Evolutionary conservation across 2,888 invertebrate genomes (phyloP), one percentile per base, ranked within the genome.

Genomic region (Sesia apiformis): DNA sequence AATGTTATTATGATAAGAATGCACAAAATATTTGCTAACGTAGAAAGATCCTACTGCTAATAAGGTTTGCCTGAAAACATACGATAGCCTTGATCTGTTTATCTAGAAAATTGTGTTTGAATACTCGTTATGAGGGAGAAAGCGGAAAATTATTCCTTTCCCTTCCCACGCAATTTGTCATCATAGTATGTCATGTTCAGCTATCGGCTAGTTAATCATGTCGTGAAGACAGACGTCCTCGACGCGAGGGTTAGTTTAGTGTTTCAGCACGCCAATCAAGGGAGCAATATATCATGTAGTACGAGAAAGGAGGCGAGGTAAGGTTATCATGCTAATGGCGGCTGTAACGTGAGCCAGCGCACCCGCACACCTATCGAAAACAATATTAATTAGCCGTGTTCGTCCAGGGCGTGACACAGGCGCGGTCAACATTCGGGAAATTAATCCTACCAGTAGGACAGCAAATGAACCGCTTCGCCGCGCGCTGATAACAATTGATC

Each of bases 351-450:
- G 80, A 87, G 76, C 76, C 63, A 61, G 61, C 56, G 56, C 56
- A 63, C 64, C 63, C 66, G 71, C 69, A 66, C 69, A 70, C 70
- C 76, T 81, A 82, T 84, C 80, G 82, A 83, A 83, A 84, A 76
- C 81, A 76, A 78, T 81, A 81, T 87, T 87, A 87, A 89, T 88
- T 88, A 87, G 84, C 66, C 57, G 58, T 63, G 69, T 70, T 69
- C 68, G 64, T 67, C 66, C 60, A 65, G 79, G 86, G 87, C 67
- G 87, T 74, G 85, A 76, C 83, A 63, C 59, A 76, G 89, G 88
- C 68, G 88, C 74, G 87, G 86, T 78, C 79, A 75, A 78, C 83
- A 83, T 86, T 85, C 75, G 78, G 79, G 74, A 84, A 84, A 87
- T 84, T 89, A 88, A 84, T 86, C 84, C 82, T 79, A 82, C 76